Percentiles rank a stretch among this genome's conserved stretches.
phyloP scores from a whole-genome alignment of 2,888 invertebrate genomes.

The Ichneumoninae sp. region DNA sequence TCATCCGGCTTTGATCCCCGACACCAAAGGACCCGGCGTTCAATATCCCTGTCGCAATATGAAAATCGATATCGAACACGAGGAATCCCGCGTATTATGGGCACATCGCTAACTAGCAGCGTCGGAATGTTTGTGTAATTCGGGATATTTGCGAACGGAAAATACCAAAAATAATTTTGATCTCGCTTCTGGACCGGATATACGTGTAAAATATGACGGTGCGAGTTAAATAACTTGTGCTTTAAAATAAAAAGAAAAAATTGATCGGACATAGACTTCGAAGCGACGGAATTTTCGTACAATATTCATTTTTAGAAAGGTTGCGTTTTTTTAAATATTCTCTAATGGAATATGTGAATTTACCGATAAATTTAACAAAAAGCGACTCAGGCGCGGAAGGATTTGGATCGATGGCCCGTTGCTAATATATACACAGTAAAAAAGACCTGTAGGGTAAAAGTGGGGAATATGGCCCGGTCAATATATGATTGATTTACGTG shows the following conservation, averaged over 20 bases:
- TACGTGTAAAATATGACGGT: not conserved
- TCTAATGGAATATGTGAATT: not conserved
- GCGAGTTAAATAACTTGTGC: not conserved
- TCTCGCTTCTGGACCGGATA: not conserved
- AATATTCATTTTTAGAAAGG: not conserved
- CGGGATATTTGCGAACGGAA: not conserved
- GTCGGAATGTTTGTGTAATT: not conserved
- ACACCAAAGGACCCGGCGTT: not conserved
- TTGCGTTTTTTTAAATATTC: not conserved
- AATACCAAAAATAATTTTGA: not conserved
- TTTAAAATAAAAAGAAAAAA: not conserved
- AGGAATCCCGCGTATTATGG: not conserved
- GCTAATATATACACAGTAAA: too few species aligned
- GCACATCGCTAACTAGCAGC: not conserved
- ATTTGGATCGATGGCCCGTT: too few species aligned
- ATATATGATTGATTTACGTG: too few species aligned
- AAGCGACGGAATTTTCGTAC: not conserved
- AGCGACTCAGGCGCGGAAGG: too few species aligned
- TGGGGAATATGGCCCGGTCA: too few species aligned
- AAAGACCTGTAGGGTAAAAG: too few species aligned
- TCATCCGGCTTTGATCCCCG: constrained; percentile 20
- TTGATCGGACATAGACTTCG: not conserved
- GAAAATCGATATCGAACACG: constrained; percentile 2
- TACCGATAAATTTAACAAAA: not conserved
- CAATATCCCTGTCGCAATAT: constrained; percentile 18